Evolutionary conservation across 1,140 invertebrate genomes (phyloP).

Genomic region (Eriocheir sinensis): DNA sequence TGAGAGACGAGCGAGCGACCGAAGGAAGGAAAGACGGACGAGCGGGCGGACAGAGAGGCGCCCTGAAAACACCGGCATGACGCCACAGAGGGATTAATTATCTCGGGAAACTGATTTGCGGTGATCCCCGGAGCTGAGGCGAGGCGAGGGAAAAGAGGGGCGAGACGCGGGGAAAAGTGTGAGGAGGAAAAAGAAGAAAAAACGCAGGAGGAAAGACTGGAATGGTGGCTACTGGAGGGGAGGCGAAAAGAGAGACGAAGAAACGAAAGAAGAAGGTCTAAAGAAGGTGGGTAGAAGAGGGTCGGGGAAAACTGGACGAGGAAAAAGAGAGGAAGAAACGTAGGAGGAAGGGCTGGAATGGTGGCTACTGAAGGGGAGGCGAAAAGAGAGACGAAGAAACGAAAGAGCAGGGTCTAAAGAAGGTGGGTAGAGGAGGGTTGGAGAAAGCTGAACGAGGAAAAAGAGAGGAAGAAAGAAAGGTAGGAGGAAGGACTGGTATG

Average conservation of each 20-base stretch:
- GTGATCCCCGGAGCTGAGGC: not conserved
- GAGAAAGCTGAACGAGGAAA: no score
- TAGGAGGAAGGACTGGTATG: no score
- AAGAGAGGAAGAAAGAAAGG: no score
- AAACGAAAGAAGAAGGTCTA: not conserved
- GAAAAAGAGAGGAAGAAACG: not conserved
- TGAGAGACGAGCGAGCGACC: not conserved
- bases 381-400: not conserved
- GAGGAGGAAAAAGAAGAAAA: not conserved
- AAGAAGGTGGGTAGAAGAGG: not conserved
- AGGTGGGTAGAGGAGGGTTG: no score
- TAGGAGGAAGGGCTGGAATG: no score
- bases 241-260: no score
- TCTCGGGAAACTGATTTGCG: slow-evolving; percentile 21
- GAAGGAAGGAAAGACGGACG: no score
- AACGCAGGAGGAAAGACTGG: no score
- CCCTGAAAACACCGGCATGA: slow-evolving; percentile 4
- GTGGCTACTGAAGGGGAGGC: no score
- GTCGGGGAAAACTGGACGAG: not conserved
- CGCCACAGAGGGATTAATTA: slow-evolving; percentile 24
- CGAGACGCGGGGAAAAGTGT: not conserved
- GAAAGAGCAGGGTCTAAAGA: no score
- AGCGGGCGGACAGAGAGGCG: no score
- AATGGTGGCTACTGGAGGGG: no score
- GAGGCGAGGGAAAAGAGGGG: slow-evolving; percentile 10